phyloP scores from a whole-genome alignment of 2,797 vertebrate genomes.

The Amphiprion clarkii region DNA sequence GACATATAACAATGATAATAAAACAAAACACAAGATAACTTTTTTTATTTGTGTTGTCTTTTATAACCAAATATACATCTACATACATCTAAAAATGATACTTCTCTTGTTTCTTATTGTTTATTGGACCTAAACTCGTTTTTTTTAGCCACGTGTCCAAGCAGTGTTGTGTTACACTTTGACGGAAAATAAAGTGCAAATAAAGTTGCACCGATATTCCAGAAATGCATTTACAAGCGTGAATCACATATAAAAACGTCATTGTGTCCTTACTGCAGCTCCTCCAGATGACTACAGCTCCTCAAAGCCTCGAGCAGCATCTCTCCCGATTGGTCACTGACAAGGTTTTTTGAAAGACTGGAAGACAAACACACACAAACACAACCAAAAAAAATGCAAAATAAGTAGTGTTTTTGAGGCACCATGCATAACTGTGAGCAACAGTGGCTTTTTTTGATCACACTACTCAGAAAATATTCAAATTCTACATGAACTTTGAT shows the following conservation, averaged over 20 bases:
- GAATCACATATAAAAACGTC: not conserved
- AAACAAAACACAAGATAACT: not conserved
- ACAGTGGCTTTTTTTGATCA: too few species aligned
- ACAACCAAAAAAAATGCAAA: not conserved
- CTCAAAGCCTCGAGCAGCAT: slow-evolving; percentile 80
- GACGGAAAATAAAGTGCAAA: not conserved
- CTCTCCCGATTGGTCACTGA: slow-evolving; percentile 81
- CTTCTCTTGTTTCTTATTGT: not conserved
- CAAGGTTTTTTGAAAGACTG: slow-evolving; percentile 87
- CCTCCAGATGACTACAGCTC: slow-evolving; percentile 82
- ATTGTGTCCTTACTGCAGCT: slow-evolving; percentile 85
- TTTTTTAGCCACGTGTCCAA: too few species aligned
- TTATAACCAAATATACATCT: not conserved
- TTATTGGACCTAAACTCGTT: not conserved
- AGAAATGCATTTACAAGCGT: not conserved
- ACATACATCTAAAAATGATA: not conserved
- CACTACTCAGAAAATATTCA: too few species aligned
- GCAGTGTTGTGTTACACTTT: too few species aligned
- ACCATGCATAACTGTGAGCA: not conserved
- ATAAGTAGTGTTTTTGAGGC: not conserved
- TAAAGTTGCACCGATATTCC: not conserved
- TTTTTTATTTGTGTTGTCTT: not conserved
- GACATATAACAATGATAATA: not conserved
- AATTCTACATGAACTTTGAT: too few species aligned
- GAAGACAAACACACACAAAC: slow-evolving; percentile 17